Evolutionary conservation across 2,797 vertebrate species (phyloP).

Genomic region (Tokudaia tokunoshimensis): DNA sequence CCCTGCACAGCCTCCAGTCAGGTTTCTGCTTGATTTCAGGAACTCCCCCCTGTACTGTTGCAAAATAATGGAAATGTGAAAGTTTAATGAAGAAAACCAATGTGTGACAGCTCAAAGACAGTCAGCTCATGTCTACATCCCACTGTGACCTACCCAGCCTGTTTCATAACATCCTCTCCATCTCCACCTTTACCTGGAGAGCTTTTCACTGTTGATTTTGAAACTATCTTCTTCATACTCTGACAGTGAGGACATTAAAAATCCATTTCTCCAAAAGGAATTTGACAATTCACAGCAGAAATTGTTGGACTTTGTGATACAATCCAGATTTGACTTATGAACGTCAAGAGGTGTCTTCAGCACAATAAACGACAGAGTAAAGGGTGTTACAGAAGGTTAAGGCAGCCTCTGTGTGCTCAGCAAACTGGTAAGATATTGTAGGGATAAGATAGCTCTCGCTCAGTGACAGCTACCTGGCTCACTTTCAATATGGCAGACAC

Average conservation of each 20-base stretch:
- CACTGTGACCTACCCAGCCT: neutral
- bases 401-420: neutral
- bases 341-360: neutral
- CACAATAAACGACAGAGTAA: neutral
- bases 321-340: neutral
- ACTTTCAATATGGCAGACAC: neutral
- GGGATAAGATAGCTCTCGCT: neutral
- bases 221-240: neutral
- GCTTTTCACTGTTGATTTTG: constrained; percentile 16
- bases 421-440: neutral
- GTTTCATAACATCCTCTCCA: neutral
- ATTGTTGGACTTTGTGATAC: neutral
- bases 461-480: neutral
- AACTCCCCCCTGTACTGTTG: constrained; percentile 7
- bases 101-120: neutral
- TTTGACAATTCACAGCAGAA: neutral
- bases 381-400: neutral
- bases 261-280: constrained; percentile 20
- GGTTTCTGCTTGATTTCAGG: constrained; percentile 42
- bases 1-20: neutral
- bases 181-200: neutral
- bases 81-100: constrained; percentile 44
- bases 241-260: neutral
- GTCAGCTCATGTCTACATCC: neutral
- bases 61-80: constrained; percentile 39